Evolutionary conservation across 2,888 invertebrate species (phyloP).

Genomic region (Catonia carolina): DNA sequence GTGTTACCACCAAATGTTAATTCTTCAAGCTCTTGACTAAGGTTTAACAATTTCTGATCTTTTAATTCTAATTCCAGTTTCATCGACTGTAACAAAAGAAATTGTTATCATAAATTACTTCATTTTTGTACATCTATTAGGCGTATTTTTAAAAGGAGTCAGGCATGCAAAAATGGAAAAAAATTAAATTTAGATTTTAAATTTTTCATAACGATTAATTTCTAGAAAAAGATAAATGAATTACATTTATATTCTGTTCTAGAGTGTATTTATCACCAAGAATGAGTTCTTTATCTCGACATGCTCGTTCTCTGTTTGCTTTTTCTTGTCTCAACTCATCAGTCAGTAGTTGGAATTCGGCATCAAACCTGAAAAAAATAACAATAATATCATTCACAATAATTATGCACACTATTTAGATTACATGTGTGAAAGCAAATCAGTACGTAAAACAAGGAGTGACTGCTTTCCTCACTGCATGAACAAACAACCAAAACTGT

Average conservation of each 20-base stretch:
- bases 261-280: slow-evolving; percentile 79
- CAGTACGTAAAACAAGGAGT: no score
- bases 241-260: slow-evolving; percentile 78
- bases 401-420: no score
- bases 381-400: slow-evolving; percentile 2
- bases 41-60: slow-evolving; percentile 72
- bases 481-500: no score
- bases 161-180: no score
- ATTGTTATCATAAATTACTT: not conserved
- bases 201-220: no score
- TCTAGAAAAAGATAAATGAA: slow-evolving; percentile 38
- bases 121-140: no score
- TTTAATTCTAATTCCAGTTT: slow-evolving; percentile 82
- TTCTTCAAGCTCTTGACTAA: slow-evolving; percentile 80
- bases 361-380: slow-evolving; percentile 59
- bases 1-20: slow-evolving; percentile 70
- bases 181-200: no score
- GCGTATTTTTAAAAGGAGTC: no score
- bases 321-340: slow-evolving; percentile 79
- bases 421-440: no score
- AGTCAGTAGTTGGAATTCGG: slow-evolving; percentile 72
- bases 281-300: slow-evolving; percentile 77
- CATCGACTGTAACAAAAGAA: slow-evolving; percentile 55
- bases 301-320: slow-evolving; percentile 66
- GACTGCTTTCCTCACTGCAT: no score